A percentile compares a stretch with the other conserved stretches of the same genome.
phyloP scores from a whole-genome alignment of 2,113 vertebrate genomes.

The Microtus richardsoni region DNA sequence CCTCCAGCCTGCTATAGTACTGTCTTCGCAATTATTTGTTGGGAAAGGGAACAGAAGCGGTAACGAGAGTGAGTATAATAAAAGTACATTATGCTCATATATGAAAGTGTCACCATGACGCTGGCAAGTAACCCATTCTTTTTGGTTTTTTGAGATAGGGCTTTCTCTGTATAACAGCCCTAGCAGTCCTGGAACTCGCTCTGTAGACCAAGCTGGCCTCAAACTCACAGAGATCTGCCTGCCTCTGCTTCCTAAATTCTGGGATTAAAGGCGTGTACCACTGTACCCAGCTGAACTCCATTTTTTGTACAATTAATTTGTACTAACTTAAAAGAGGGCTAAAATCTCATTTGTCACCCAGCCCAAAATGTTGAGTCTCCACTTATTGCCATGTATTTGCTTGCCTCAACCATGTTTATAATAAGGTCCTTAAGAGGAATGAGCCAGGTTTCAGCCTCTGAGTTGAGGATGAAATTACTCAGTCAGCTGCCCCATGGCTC shows the following conservation, averaged over 20 bases:
- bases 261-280: neutral
- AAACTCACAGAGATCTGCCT: neutral
- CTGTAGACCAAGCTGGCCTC: neutral
- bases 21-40: conserved; percentile 24
- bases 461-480: neutral
- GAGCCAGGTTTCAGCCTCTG: neutral
- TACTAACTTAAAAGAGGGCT: neutral
- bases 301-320: neutral
- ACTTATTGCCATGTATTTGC: neutral
- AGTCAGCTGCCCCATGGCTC: neutral
- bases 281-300: neutral
- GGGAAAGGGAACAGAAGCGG: neutral
- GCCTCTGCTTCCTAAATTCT: neutral
- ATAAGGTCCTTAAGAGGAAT: conserved; percentile 22
- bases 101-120: neutral
- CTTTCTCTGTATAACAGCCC: neutral
- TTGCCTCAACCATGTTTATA: neutral
- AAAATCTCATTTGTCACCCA: neutral
- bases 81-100: neutral
- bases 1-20: neutral
- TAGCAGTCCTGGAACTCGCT: neutral
- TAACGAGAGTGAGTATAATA: neutral
- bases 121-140: neutral
- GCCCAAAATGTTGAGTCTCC: neutral
- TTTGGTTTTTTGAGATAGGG: neutral